These are phyloP conservation scores for Neomonachus schauinslandi DNA, from an alignment of 2,113 vertebrate species.

Conservation along the genomic window DNA sequence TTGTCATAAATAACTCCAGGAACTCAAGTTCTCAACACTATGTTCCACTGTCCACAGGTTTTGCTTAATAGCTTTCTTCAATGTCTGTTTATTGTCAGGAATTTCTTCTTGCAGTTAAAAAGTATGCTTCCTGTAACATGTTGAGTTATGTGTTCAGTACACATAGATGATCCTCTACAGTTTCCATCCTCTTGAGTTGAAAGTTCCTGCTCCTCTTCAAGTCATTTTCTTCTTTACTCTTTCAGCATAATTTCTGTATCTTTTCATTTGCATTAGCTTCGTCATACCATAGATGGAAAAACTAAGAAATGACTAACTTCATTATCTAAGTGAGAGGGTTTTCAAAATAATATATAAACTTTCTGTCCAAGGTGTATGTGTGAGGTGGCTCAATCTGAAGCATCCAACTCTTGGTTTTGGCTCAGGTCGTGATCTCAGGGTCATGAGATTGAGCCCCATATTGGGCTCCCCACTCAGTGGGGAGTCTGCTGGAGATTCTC, in stretches of 20 bases:
- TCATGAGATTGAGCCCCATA: neutral
- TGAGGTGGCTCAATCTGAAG: neutral
- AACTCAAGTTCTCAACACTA: neutral
- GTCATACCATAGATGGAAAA: neutral
- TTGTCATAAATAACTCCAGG: neutral
- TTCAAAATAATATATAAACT: neutral
- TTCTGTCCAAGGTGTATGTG: neutral
- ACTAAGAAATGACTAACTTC: conserved; percentile 19
- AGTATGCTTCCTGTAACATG: neutral
- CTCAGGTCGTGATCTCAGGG: neutral
- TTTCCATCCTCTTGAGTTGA: neutral
- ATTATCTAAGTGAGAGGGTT: neutral
- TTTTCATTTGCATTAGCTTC: neutral
- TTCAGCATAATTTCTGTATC: neutral
- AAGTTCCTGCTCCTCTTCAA: neutral
- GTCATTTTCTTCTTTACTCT: neutral
- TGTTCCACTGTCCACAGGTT: neutral
- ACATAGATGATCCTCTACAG: neutral
- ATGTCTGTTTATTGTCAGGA: neutral
- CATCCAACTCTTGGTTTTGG: neutral
- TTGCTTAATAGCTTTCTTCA: neutral
- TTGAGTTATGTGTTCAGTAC: neutral
- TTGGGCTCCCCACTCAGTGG: neutral
- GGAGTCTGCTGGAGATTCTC: neutral
- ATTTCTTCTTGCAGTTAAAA: neutral